These are phyloP conservation scores for Takifugu bimaculatus DNA, from an alignment of 2,113 vertebrate species.

Conservation along the genomic window DNA sequence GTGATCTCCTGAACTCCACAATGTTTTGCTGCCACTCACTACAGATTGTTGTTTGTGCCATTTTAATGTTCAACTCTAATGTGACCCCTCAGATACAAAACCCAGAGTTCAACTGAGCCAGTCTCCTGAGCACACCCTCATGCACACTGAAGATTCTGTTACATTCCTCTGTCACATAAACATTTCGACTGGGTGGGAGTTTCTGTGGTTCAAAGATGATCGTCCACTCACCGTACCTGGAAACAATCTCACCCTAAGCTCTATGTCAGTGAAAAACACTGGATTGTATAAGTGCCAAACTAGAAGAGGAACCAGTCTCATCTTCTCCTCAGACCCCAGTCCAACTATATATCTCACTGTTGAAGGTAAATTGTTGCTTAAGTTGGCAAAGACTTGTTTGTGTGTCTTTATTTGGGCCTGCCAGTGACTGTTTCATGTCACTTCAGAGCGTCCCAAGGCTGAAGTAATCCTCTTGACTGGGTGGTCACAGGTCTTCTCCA, in stretches of 20 bases:
- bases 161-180: constrained; percentile 50
- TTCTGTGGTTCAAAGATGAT: constrained; percentile 42
- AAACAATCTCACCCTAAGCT: constrained; percentile 3
- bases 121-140: constrained; percentile 6
- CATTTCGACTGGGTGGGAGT: constrained; percentile 57
- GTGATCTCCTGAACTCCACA: neutral
- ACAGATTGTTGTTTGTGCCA: neutral
- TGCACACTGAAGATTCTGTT: constrained; percentile 43
- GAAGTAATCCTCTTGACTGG: constrained; percentile 52
- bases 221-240: rapidly evolving
- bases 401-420: neutral
- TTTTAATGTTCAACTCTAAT: neutral
- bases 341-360: neutral
- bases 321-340: constrained; percentile 9
- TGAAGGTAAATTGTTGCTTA: constrained; percentile 14
- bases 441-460: constrained; percentile 56
- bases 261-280: neutral
- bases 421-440: neutral
- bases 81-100: constrained; percentile 27
- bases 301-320: neutral
- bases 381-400: neutral
- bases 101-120: constrained; percentile 32
- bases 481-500: constrained; percentile 67
- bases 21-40: neutral
- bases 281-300: constrained; percentile 45